Percentiles rank a stretch among this genome's conserved stretches.
phyloP scores from a whole-genome alignment of 2,797 vertebrate species.

The Cossypha dichroa region DNA sequence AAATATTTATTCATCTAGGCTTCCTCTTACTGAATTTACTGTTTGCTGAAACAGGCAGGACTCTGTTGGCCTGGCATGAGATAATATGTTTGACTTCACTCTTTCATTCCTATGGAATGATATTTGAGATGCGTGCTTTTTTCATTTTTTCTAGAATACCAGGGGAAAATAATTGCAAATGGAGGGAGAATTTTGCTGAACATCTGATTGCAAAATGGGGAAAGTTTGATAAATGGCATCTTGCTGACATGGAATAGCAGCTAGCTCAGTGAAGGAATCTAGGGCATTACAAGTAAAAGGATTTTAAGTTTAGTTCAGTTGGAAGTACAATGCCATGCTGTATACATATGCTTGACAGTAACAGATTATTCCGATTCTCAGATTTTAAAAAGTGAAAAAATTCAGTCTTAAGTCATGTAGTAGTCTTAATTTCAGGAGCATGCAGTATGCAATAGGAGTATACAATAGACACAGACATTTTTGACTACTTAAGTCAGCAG shows the following conservation, averaged over 20 bases:
- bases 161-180: conserved; percentile 4
- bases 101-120: neutral
- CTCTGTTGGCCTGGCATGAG: conserved; percentile 22
- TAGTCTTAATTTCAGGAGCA: neutral
- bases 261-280: conserved; percentile 4
- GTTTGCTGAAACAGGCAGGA: conserved; percentile 19
- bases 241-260: conserved; percentile 36
- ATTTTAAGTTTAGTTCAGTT: neutral
- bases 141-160: neutral
- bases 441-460: too few species aligned
- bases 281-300: neutral
- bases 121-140: conserved; percentile 38
- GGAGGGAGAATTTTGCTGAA: neutral
- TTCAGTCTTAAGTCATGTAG: neutral
- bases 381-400: neutral
- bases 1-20: conserved; percentile 55
- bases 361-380: conserved; percentile 1
- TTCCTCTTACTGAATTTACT: conserved; percentile 31
- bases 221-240: conserved; percentile 37
- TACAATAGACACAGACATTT: neutral
- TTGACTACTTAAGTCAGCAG: neutral
- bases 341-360: neutral
- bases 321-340: neutral
- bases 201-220: conserved; percentile 42
- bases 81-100: conserved; percentile 1